Conservation (phyloP, 1,140 invertebrate species). For the Lordiphosa mommai region DNA sequence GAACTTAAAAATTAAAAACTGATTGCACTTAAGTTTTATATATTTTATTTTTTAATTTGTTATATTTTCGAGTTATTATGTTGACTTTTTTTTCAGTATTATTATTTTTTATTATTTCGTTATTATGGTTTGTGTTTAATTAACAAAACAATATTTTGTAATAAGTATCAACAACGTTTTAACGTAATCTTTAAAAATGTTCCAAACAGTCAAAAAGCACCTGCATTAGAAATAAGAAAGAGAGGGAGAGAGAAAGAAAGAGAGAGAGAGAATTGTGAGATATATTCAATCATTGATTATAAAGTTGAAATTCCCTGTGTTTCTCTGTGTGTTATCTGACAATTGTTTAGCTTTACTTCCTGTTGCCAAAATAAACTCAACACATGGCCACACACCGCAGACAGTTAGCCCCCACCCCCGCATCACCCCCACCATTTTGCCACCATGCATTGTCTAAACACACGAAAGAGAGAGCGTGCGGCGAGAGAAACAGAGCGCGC, state of each 20-base stretch:
- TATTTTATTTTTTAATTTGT: slow-evolving; percentile 37
- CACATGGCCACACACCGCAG: slow-evolving; percentile 21
- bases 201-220: slow-evolving; percentile 80
- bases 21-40: slow-evolving; percentile 68
- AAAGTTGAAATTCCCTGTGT: slow-evolving; percentile 5
- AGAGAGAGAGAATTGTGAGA: slow-evolving; percentile 22
- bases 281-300: background rate
- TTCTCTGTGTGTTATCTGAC: background rate
- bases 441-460: slow-evolving; percentile 62
- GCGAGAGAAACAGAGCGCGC: slow-evolving; percentile 10
- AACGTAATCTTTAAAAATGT: slow-evolving; percentile 80
- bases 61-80: slow-evolving; percentile 35
- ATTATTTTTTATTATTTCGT: slow-evolving; percentile 43
- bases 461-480: slow-evolving; percentile 6
- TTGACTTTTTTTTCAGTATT: slow-evolving; percentile 43
- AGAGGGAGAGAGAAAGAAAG: slow-evolving; percentile 9
- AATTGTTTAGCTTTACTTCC: slow-evolving; percentile 18
- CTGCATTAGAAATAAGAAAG: slow-evolving; percentile 33
- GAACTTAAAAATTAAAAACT: slow-evolving; percentile 59
- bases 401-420: slow-evolving; percentile 7
- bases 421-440: background rate
- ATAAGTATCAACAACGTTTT: slow-evolving; percentile 80
- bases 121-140: slow-evolving; percentile 33
- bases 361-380: slow-evolving; percentile 37
- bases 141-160: slow-evolving; percentile 77